Conservation (phyloP, 2,113 vertebrate species). For the Coreoperca whiteheadi region DNA sequence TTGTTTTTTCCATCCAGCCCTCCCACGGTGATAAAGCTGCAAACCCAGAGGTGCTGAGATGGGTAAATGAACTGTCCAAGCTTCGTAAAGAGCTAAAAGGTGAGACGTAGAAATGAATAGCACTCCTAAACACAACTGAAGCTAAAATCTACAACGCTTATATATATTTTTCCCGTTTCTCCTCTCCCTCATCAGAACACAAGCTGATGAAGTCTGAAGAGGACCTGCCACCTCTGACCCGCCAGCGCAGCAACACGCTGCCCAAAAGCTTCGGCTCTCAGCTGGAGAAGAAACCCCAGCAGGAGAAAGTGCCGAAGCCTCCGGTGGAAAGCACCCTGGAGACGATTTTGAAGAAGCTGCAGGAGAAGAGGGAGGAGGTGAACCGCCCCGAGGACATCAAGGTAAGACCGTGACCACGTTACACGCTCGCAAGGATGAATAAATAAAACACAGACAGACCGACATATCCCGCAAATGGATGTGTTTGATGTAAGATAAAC, state of each 20-base stretch:
- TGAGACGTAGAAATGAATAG: constrained; percentile 46
- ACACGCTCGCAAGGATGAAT: neutral
- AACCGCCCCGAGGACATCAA: constrained; percentile 94
- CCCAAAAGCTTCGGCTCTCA: constrained; percentile 98
- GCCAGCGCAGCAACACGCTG: constrained; percentile 97
- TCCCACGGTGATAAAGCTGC: constrained; percentile 96
- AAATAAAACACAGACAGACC: neutral
- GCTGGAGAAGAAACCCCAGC: constrained; percentile 90
- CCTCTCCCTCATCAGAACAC: constrained; percentile 81
- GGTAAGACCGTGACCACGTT: constrained; percentile 76
- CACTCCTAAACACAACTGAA: neutral
- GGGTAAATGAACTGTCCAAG: constrained; percentile 95
- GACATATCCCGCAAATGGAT: neutral
- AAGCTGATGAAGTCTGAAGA: constrained; percentile 95
- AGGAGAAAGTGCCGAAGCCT: constrained; percentile 90
- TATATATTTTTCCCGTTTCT: neutral
- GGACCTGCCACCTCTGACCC: constrained; percentile 89
- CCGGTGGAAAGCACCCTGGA: constrained; percentile 92
- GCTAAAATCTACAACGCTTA: neutral
- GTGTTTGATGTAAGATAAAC: neutral
- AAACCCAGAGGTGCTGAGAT: constrained; percentile 95
- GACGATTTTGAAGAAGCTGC: constrained; percentile 90
- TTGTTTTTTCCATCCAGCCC: constrained; percentile 83
- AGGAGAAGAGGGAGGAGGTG: constrained; percentile 92
- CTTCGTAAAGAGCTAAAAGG: constrained; percentile 97